Evolutionary conservation across 2,113 vertebrate genomes (phyloP).

Genomic region (Phalacrocorax carbo): DNA sequence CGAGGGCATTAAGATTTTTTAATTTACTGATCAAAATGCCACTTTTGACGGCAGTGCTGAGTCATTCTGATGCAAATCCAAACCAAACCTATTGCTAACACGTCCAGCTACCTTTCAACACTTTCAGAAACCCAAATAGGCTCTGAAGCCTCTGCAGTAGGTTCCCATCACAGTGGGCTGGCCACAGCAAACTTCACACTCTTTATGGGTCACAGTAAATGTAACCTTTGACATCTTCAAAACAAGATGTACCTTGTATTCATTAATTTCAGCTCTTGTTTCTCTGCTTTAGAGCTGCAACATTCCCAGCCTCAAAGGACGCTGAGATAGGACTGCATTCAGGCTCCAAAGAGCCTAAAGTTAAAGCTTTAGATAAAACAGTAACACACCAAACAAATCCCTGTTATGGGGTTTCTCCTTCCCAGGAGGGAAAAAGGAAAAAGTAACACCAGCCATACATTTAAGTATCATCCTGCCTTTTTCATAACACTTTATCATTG

Average conservation of each 20-base stretch:
- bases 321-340: background rate
- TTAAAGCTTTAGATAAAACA: background rate
- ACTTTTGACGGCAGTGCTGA: background rate
- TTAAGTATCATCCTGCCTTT: conserved; percentile 5
- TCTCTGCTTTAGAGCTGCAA: background rate
- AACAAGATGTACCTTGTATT: background rate
- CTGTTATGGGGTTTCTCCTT: background rate
- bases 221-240: background rate
- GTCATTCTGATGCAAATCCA: background rate
- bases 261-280: background rate
- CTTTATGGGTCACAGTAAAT: background rate
- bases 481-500: conserved; percentile 7
- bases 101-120: background rate
- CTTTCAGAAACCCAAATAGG: background rate
- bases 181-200: background rate
- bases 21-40: background rate
- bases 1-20: background rate
- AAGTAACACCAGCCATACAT: background rate
- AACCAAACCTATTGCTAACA: background rate
- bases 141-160: background rate
- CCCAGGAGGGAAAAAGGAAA: background rate
- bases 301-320: background rate
- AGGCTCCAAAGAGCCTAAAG: background rate
- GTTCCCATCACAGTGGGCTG: rapidly evolving
- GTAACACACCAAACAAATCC: background rate